Base-by-base conservation (phyloP, 2,113 vertebrate species). In the Varanus salvator region DNA sequence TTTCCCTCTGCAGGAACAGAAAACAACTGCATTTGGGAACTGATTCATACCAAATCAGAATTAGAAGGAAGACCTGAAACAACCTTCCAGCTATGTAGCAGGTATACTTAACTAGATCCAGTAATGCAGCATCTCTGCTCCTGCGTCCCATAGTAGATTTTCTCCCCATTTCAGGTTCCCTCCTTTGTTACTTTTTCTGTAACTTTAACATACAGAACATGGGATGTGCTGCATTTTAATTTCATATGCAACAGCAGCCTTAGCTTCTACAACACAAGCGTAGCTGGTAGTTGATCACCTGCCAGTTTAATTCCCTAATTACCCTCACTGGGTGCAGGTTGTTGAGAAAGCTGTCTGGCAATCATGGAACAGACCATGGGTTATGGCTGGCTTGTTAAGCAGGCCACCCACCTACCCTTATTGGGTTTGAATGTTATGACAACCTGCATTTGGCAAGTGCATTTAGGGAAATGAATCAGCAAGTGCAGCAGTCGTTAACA, bases 41-140 rank as follows among this genome's bases (percentile, higher is more conserved):
- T 99, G 96, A 98, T 99, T 95, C 99, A 99, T 93, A 99, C 98
- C 0, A 98, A 98, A 95, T 99, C 99, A 80, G 99, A 99, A 93
- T 92, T 98, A 83, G 98, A 99, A 95, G 99, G 99, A 48, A 97
- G 99, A 85, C 99, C 99, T 0, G 98, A 99, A 97, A 99, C 97
- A 0, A 91, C 97, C 88, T 99, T 99, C 95, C 98, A 99, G 93
- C 90, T 99, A 93, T 99, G 98, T 76, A 99, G 98, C 98, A 99
- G 99, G 99, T 99, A 96, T 96, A 96, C 3, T 93, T 84, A 44
- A 80, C 21, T 50, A 93, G 64, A 84, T 12, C 80, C 44, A 52
- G 88, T 75, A 44, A 44, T 44, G 38, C 38, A 44, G 38, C 38
- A 44, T 44, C 38, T 50, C 15, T 23, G 1, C 8, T 2, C 80